phyloP scores from a whole-genome alignment of 1,140 invertebrate species.

The Pachyrhynchus sulphureomaculatus region DNA sequence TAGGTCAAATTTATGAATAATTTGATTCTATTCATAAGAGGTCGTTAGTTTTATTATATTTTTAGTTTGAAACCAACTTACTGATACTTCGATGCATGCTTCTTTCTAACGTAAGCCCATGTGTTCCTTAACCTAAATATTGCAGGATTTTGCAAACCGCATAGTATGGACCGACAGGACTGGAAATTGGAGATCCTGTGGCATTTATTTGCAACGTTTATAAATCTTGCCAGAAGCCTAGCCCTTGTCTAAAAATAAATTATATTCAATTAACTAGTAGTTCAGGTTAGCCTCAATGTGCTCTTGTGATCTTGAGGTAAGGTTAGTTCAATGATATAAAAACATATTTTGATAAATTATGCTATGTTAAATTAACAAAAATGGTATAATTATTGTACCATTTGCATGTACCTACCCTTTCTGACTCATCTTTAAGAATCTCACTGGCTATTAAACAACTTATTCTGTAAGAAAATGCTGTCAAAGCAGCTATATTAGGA shows the following conservation, averaged over 20 bases:
- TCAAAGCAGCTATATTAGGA: slow-evolving; percentile 55
- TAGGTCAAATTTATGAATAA: too few species aligned
- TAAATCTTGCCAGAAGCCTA: slow-evolving; percentile 55
- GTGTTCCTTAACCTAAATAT: slow-evolving; percentile 55
- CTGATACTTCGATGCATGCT: slow-evolving; percentile 57
- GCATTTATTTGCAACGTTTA: slow-evolving; percentile 58
- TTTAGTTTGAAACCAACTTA: slow-evolving; percentile 32
- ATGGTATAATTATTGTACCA: too few species aligned
- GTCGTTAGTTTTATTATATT: too few species aligned
- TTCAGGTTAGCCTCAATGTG: too few species aligned
- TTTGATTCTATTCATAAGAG: too few species aligned
- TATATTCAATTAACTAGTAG: neutral
- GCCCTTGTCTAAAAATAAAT: slow-evolving; percentile 49
- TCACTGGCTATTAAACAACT: slow-evolving; percentile 55
- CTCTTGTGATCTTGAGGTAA: too few species aligned
- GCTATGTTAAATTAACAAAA: too few species aligned
- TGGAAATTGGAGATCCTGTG: slow-evolving; percentile 57
- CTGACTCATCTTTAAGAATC: slow-evolving; percentile 50
- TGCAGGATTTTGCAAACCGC: slow-evolving; percentile 57
- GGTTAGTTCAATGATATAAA: too few species aligned
- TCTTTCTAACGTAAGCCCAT: slow-evolving; percentile 56
- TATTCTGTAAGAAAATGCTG: slow-evolving; percentile 58
- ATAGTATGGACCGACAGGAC: slow-evolving; percentile 56
- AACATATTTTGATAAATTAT: too few species aligned
- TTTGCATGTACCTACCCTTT: too few species aligned